Evolutionary conservation across 2,113 vertebrate genomes (phyloP).

Genomic region (Machaerirhynchus nigripectus): DNA sequence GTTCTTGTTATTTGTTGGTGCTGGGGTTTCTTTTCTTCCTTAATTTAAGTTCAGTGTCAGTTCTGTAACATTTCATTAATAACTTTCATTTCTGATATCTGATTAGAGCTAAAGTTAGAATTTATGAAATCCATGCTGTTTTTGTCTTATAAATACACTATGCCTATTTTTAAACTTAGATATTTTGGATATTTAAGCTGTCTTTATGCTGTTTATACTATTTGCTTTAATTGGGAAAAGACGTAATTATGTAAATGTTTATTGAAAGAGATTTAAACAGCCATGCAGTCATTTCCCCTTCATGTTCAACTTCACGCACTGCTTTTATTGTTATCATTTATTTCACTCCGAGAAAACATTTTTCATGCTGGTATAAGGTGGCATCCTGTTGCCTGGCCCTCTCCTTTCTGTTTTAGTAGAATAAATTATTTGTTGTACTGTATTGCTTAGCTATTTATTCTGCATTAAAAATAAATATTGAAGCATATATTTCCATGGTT

Average conservation of each 20-base stretch:
- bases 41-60: background rate
- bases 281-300: background rate
- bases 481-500: background rate
- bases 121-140: background rate
- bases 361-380: background rate
- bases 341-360: background rate
- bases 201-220: background rate
- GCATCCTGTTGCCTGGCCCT: background rate
- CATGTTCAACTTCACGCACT: background rate
- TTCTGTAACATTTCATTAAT: background rate
- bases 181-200: background rate
- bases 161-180: background rate
- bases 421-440: background rate
- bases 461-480: background rate
- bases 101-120: background rate
- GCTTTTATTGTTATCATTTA: background rate
- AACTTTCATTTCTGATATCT: background rate
- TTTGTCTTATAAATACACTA: background rate
- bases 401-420: background rate
- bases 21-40: accelerated
- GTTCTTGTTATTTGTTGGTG: background rate
- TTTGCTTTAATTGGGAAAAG: background rate
- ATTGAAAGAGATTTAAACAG: background rate
- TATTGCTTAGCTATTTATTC: background rate
- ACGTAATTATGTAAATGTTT: background rate